Base-by-base conservation (phyloP, 1,140 invertebrate species). In the Drosophila quadrilineata region DNA sequence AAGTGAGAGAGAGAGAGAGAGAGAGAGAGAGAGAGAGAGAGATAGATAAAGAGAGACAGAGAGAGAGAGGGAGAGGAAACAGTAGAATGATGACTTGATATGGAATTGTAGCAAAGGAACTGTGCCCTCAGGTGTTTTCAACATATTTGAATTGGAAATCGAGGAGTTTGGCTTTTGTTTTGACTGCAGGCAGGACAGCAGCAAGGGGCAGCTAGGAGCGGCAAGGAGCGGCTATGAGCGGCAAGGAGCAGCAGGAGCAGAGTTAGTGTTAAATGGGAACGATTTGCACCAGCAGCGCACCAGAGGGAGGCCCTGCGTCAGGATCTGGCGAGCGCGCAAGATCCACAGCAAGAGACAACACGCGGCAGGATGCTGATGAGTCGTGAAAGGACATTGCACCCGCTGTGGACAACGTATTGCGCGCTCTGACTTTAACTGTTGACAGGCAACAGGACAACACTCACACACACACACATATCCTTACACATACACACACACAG, bases 261-360 rank as follows among this genome's bases (percentile, higher is more conserved):
- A 46, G 14, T 74, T 76, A 64, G 70, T 85, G 73, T 67, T 85
- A 85, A 86, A 85, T 75, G 79, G 43, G 50, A 57, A 28, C 79
- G 63, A 85, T 85, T 85, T 85, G 75, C 79, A 85, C 79, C 79
- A 85, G 79, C 79, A 72, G 79, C 26, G 79, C 75, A 80, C 75
- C 66, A 40, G 67, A 69, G 75, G 62, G 63, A 71, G 36, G n/a
- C n/a, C n/a, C 43, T 6, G 12, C 24, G 41, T 10, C 35, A 38
- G 45, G 8, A 53, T 29, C 22, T 22, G 9, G 21, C n/a, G 36
- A 40, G 33, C 36, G 50, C 41, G 24, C 24, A 33, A 52, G 68
- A 75, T 60, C 76, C 77, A 70, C 56, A 66, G 69, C 54, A 9
- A 38, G 54, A 45, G 50, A 59, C 50, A 31, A 24, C 12, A 62